phyloP scores from a whole-genome alignment of 92 coral and sea anemone genomes.

The Heteractis magnifica region DNA sequence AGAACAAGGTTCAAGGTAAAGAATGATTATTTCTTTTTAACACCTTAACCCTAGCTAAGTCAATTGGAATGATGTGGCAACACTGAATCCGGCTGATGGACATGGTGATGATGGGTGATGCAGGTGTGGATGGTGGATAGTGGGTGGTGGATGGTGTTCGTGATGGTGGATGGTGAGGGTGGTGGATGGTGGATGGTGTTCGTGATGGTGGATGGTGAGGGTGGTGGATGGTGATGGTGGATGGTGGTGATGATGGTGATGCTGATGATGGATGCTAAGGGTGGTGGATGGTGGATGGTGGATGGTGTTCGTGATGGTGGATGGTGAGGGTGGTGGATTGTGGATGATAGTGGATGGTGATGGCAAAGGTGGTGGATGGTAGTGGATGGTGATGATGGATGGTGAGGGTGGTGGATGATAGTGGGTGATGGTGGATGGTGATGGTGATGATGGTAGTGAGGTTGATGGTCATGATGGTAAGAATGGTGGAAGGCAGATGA shows the following conservation, averaged over 20 bases:
- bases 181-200: background rate
- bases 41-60: background rate
- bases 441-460: background rate
- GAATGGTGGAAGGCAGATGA: background rate
- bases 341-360: background rate
- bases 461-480: background rate
- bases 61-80: too few species aligned
- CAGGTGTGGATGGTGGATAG: background rate
- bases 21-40: background rate
- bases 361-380: background rate
- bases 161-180: background rate
- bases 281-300: background rate
- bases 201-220: too few species aligned
- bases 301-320: too few species aligned
- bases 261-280: background rate
- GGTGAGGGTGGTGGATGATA: background rate
- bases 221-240: background rate
- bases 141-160: background rate
- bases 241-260: background rate
- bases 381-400: too few species aligned
- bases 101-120: background rate
- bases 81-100: too few species aligned
- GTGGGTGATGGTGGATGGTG: background rate
- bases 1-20: conserved; percentile 76
- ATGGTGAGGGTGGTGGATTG: background rate